Evolutionary conservation across 1,140 invertebrate species (phyloP).

Genomic region (Leptinotarsa texana): DNA sequence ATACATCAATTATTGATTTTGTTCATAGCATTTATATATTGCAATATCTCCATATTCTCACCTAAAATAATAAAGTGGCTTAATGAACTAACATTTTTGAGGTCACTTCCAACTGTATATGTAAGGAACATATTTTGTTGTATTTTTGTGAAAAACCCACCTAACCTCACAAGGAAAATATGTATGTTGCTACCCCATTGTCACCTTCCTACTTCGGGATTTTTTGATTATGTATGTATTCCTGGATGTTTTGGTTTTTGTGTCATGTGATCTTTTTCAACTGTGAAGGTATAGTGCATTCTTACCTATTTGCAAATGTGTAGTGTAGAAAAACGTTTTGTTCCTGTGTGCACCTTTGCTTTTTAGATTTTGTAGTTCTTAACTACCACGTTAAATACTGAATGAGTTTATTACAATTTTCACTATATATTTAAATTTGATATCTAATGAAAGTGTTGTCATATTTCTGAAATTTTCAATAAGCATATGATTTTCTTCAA

Average conservation of each 20-base stretch:
- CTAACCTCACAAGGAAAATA: conserved; percentile 22
- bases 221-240: conserved; percentile 7
- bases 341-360: too few species aligned
- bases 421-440: too few species aligned
- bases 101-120: not conserved
- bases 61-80: not conserved
- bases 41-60: conserved; percentile 26
- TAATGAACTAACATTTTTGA: not conserved
- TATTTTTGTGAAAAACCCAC: conserved; percentile 13
- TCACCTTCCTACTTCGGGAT: not conserved
- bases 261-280: not conserved
- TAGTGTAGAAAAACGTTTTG: too few species aligned
- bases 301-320: too few species aligned
- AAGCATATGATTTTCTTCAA: too few species aligned
- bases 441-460: too few species aligned
- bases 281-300: too few species aligned
- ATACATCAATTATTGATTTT: conserved; percentile 54
- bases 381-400: too few species aligned
- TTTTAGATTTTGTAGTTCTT: too few species aligned
- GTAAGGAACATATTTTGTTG: conserved; percentile 9
- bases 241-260: not conserved
- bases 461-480: too few species aligned
- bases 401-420: too few species aligned
- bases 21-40: conserved; percentile 41
- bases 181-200: not conserved